Evolutionary conservation across 2,888 invertebrate genomes (phyloP).

Genomic region (Drosophila dives): DNA sequence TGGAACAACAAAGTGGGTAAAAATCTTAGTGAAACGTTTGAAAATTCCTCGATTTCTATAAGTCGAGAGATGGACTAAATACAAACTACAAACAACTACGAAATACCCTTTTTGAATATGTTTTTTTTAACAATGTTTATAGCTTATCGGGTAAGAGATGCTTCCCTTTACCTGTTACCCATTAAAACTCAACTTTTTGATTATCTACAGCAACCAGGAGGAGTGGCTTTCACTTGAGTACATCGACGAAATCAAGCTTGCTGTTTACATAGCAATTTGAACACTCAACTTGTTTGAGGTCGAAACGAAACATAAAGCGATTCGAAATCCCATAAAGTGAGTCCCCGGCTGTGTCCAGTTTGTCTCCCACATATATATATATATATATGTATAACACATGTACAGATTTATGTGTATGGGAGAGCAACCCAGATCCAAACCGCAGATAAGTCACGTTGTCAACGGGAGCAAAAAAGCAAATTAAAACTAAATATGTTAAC

Average conservation of each 20-base stretch:
- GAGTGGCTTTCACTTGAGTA: not conserved
- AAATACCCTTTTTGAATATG: not conserved
- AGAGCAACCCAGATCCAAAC: constrained; percentile 24
- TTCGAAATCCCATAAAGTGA: constrained; percentile 31
- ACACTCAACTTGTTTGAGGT: constrained; percentile 5
- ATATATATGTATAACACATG: not conserved
- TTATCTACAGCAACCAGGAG: not conserved
- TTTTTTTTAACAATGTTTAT: not conserved
- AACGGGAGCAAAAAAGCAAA: constrained; percentile 28
- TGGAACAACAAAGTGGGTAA: not conserved
- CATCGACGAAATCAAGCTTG: not conserved
- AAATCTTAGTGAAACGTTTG: not conserved
- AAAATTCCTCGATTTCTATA: not conserved
- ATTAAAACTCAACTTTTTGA: not conserved
- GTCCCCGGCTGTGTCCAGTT: not conserved
- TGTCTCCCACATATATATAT: not conserved
- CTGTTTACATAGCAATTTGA: not conserved
- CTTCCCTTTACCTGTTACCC: not conserved
- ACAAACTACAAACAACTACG: not conserved
- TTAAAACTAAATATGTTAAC: constrained; percentile 60
- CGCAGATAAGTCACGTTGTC: constrained; percentile 51
- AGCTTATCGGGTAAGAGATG: not conserved
- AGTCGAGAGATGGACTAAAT: not conserved
- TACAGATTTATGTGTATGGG: not conserved
- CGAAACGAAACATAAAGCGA: constrained; percentile 11